Percentiles rank a stretch among this genome's conserved stretches.
Evolutionary conservation across 2,888 invertebrate genomes (phyloP).

Genomic region (Drosophila nigritarsus): DNA sequence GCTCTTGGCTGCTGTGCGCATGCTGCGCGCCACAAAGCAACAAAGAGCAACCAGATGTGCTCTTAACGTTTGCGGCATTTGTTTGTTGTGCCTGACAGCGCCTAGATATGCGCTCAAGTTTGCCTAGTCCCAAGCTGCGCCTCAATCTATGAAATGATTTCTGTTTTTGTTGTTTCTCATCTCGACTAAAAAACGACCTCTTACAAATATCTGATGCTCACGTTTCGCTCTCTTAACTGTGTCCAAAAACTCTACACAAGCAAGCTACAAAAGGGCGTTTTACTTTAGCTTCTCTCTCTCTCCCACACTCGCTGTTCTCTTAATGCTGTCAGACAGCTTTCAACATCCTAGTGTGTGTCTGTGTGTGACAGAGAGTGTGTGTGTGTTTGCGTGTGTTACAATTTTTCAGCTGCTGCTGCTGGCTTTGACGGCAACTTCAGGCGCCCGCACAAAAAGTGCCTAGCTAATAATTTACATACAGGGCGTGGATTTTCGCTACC

Average conservation of each 20-base stretch:
- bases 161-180: background rate
- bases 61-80: conserved; percentile 24
- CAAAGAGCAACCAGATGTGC: conserved; percentile 45
- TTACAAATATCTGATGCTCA: background rate
- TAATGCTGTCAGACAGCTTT: conserved; percentile 30
- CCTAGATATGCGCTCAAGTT: background rate
- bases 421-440: conserved; percentile 70
- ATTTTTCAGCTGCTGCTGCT: conserved; percentile 63
- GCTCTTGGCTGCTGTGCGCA: conserved; percentile 68
- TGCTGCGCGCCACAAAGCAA: conserved; percentile 74
- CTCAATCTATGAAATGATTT: conserved; percentile 9
- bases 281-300: conserved; percentile 52
- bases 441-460: conserved; percentile 74
- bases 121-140: conserved; percentile 6
- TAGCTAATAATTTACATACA: conserved; percentile 82
- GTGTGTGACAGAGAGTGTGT: background rate
- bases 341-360: conserved; percentile 3
- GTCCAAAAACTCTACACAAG: conserved; percentile 39
- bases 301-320: conserved; percentile 36
- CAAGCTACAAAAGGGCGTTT: conserved; percentile 72
- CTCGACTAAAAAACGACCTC: background rate
- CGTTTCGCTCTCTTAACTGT: conserved; percentile 28
- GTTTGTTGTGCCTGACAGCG: conserved; percentile 6
- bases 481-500: conserved; percentile 80
- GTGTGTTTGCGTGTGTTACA: conserved; percentile 24